Conservation (phyloP, 2,113 vertebrate species). For the Sterrhoptilus dennistouni region DNA sequence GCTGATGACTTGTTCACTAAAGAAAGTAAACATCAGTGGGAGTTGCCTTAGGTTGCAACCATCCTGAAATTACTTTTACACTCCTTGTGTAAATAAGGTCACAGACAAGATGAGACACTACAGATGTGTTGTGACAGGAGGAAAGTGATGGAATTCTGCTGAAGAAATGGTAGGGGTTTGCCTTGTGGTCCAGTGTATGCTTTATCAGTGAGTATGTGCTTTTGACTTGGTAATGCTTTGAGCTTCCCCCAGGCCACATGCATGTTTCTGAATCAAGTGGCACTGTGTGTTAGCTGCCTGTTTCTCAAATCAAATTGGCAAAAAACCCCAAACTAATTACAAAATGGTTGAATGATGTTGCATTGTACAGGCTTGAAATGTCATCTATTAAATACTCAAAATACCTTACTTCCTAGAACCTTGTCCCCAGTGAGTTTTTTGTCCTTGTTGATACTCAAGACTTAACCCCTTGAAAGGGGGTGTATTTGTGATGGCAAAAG, state of each 20-base stretch:
- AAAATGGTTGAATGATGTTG: neutral
- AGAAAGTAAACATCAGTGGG: neutral
- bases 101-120: neutral
- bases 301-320: neutral
- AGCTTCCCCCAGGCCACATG: neutral
- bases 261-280: neutral
- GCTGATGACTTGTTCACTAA: neutral
- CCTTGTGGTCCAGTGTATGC: neutral
- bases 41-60: neutral
- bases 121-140: neutral
- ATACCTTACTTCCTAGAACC: neutral
- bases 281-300: neutral
- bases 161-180: neutral
- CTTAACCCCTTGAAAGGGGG: accelerated
- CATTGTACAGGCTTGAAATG: conserved; percentile 33
- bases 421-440: conserved; percentile 13
- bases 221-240: neutral
- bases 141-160: neutral
- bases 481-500: neutral
- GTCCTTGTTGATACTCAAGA: accelerated
- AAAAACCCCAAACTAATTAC: neutral
- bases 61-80: neutral
- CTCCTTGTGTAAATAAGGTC: neutral
- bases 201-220: neutral
- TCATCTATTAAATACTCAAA: conserved; percentile 20